Evolutionary conservation across 1,140 invertebrate genomes (phyloP).

Genomic region (Acromyrmex heyeri): DNA sequence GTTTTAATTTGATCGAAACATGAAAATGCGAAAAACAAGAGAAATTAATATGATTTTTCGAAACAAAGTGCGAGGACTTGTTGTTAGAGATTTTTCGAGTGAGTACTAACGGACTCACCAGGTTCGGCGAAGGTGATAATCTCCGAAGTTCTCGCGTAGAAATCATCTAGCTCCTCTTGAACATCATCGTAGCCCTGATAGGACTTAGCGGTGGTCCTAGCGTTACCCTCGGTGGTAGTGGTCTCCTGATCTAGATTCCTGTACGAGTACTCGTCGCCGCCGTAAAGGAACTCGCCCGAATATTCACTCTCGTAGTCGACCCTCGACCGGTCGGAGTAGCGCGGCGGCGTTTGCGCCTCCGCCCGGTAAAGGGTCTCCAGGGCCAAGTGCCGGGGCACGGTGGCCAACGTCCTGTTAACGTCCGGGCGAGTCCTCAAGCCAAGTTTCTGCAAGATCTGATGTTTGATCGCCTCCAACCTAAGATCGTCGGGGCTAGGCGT

Average conservation of each 20-base stretch:
- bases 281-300: constrained; percentile 78
- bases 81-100: neutral
- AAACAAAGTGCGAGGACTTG: neutral
- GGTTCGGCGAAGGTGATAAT: constrained; percentile 94
- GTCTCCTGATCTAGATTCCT: constrained; percentile 78
- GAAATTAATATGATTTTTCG: neutral
- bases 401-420: constrained; percentile 89
- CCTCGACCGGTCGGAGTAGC: constrained; percentile 63
- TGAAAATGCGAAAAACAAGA: neutral
- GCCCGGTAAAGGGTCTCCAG: constrained; percentile 90
- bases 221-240: constrained; percentile 70
- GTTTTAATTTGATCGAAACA: neutral
- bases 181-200: constrained; percentile 80
- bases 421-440: constrained; percentile 90
- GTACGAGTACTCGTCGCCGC: constrained; percentile 82
- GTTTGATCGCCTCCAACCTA: constrained; percentile 92
- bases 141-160: constrained; percentile 92
- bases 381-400: constrained; percentile 89
- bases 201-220: constrained; percentile 75
- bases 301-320: constrained; percentile 74
- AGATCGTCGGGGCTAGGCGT: constrained; percentile 87
- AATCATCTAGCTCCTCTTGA: constrained; percentile 89
- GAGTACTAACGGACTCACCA: constrained; percentile 87
- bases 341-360: constrained; percentile 84
- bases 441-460: constrained; percentile 92